These are phyloP conservation scores for Macrotrachela quadricornifera DNA, from an alignment of 1,140 invertebrate species.

Conservation along the genomic window DNA sequence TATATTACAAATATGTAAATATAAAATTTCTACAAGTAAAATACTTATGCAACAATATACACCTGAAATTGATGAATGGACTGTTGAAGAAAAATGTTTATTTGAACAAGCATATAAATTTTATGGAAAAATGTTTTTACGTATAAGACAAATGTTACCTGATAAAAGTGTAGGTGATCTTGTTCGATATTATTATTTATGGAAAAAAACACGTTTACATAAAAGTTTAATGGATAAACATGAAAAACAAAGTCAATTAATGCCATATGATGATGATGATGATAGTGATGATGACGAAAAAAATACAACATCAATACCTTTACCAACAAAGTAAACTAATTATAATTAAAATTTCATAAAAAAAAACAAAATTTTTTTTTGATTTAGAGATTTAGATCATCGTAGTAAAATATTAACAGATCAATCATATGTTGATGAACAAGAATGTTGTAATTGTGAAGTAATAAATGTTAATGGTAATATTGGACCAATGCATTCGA, in stretches of 20 bases:
- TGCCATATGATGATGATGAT: background rate
- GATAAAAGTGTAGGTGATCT: slow-evolving; percentile 85
- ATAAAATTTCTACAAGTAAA: slow-evolving; percentile 71
- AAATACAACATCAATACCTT: background rate
- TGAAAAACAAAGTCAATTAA: slow-evolving; percentile 31
- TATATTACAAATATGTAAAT: slow-evolving; percentile 94
- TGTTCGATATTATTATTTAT: slow-evolving; percentile 93
- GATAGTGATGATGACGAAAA: background rate
- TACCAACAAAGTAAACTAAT: no score
- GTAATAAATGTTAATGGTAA: no score
- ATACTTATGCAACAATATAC: slow-evolving; percentile 84
- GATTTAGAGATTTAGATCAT: no score
- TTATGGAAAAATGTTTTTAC: slow-evolving; percentile 89
- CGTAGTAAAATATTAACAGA: no score
- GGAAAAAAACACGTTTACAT: slow-evolving; percentile 78
- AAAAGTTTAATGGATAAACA: slow-evolving; percentile 79
- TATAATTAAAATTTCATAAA: no score
- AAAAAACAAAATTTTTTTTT: no score
- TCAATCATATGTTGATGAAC: no score
- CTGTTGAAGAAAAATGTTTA: slow-evolving; percentile 83
- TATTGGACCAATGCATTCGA: slow-evolving; percentile 35
- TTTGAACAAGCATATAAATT: slow-evolving; percentile 96
- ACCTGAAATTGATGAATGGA: slow-evolving; percentile 92
- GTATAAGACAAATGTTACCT: slow-evolving; percentile 86
- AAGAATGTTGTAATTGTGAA: no score